These are phyloP conservation scores for Pachyramphus minor DNA, from an alignment of 2,113 vertebrate species.

Conservation along the genomic window DNA sequence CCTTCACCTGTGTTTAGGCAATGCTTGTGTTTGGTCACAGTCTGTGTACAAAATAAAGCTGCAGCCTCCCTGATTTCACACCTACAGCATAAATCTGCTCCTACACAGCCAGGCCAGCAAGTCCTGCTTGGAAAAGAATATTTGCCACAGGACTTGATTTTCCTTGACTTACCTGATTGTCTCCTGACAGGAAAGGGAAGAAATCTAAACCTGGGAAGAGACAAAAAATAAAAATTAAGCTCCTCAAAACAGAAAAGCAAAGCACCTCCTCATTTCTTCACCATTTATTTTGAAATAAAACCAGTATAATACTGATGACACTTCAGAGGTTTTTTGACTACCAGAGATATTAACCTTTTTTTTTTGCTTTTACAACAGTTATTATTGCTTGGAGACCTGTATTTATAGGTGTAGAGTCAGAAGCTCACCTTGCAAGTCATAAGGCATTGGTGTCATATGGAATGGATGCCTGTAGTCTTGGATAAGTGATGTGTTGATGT, in stretches of 20 bases:
- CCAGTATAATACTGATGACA: neutral
- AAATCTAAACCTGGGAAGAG: constrained; percentile 89
- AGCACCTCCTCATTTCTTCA: neutral
- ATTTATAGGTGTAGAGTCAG: neutral
- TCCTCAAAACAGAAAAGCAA: neutral
- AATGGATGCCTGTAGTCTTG: constrained; percentile 97
- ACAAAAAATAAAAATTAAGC: constrained; percentile 13
- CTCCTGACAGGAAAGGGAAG: constrained; percentile 97
- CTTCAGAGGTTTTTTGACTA: neutral
- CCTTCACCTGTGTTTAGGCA: neutral
- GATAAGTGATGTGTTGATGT: constrained; percentile 93
- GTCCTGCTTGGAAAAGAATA: neutral
- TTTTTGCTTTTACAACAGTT: accelerated
- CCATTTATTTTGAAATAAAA: neutral
- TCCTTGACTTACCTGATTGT: constrained; percentile 89
- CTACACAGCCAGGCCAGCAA: neutral
- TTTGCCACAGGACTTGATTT: neutral
- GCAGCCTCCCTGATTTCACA: neutral
- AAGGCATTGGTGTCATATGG: constrained; percentile 88
- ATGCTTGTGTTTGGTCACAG: neutral
- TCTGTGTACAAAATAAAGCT: neutral
- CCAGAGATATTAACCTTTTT: accelerated
- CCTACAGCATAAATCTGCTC: neutral
- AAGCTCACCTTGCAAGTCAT: constrained; percentile 88
- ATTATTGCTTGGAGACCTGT: neutral